These are phyloP conservation scores for Drosophila gaucha DNA, from an alignment of 2,888 invertebrate genomes.

Conservation along the genomic window DNA sequence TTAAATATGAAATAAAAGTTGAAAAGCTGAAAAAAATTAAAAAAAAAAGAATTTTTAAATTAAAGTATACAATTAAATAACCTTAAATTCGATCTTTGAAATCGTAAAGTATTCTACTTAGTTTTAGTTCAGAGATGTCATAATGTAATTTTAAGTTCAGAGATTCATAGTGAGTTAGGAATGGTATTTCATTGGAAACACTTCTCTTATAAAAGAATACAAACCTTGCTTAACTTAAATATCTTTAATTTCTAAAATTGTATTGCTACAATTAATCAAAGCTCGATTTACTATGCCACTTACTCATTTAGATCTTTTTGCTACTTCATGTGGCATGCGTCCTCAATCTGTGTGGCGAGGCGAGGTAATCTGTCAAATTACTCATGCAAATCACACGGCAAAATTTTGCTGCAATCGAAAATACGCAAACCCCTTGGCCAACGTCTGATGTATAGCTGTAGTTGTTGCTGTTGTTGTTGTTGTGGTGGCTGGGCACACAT, in stretches of 20 bases:
- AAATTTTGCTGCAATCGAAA: constrained; percentile 32
- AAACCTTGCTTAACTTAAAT: not conserved
- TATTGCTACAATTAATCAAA: constrained; percentile 8
- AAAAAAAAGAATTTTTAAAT: no score
- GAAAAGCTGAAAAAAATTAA: no score
- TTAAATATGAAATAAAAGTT: no score
- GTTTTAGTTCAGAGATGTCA: no score
- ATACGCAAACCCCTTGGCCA: constrained; percentile 2
- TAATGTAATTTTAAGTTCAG: no score
- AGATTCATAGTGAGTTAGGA: no score
- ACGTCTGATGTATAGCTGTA: not conserved
- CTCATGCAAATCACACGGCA: constrained; percentile 73
- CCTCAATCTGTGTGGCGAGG: constrained; percentile 29
- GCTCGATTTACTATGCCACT: not conserved
- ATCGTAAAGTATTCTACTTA: no score
- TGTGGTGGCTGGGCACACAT: constrained; percentile 36
- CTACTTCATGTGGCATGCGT: constrained; percentile 9
- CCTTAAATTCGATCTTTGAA: no score
- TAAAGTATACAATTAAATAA: no score
- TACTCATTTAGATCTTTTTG: constrained; percentile 6
- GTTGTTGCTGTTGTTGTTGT: constrained; percentile 12
- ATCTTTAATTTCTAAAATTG: not conserved
- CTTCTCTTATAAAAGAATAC: not conserved
- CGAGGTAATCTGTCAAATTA: constrained; percentile 81
- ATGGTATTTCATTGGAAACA: no score